A percentile compares a stretch with the other conserved stretches of the same genome.
Evolutionary conservation across 2,888 invertebrate genomes (phyloP).

Genomic region (Epinotia brunnichana): DNA sequence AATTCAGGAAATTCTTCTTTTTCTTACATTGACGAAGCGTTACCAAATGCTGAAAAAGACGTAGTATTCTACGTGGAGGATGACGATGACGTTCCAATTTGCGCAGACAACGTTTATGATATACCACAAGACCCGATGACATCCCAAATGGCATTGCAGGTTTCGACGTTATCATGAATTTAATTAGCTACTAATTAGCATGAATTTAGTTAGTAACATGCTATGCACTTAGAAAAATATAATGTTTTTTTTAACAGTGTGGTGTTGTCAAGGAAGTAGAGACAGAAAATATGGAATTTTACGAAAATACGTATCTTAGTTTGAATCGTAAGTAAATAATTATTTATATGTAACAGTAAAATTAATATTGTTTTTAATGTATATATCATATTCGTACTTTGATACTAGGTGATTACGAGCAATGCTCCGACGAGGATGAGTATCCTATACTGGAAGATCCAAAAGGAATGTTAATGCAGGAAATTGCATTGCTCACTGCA

Average conservation of each 20-base stretch:
- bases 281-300: slow-evolving; percentile 47
- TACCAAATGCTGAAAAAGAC: slow-evolving; percentile 54
- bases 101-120: slow-evolving; percentile 46
- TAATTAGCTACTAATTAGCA: not conserved
- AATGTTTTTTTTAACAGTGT: slow-evolving; percentile 21
- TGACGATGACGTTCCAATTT: slow-evolving; percentile 45
- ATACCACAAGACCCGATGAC: slow-evolving; percentile 44
- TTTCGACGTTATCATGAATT: not conserved
- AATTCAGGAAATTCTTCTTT: slow-evolving; percentile 60
- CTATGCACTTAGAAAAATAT: not conserved
- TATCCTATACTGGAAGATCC: slow-evolving; percentile 67
- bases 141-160: slow-evolving; percentile 34
- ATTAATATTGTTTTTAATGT: not conserved
- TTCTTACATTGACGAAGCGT: slow-evolving; percentile 63
- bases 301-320: slow-evolving; percentile 58
- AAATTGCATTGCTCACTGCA: slow-evolving; percentile 66
- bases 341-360: not conserved
- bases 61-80: slow-evolving; percentile 58
- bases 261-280: slow-evolving; percentile 40
- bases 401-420: slow-evolving; percentile 71
- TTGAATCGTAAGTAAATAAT: slow-evolving; percentile 66
- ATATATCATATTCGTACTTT: not conserved
- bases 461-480: slow-evolving; percentile 69
- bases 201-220: not conserved
- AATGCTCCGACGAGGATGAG: slow-evolving; percentile 69